Evolutionary conservation across 1,140 invertebrate genomes (phyloP), one percentile per base, ranked within the genome.

Genomic region (Linepithema humile): DNA sequence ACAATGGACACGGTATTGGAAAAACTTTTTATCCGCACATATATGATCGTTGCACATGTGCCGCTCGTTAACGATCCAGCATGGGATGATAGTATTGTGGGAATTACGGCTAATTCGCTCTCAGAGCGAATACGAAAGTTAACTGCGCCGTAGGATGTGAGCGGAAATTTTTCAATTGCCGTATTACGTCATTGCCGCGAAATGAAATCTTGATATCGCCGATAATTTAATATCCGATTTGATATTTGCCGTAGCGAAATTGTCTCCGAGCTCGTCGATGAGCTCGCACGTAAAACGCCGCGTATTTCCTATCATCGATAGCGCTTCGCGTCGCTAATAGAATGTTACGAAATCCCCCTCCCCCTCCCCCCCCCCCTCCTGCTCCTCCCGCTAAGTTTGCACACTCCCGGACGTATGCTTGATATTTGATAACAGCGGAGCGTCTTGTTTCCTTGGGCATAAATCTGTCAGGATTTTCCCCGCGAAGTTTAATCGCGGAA

Each of bases 21-120:
- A 80, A 80, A 80, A 80, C 35, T 80, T 70, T 80, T 43, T 17
- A 55, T 55, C 48, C 6, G 6, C 23, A 60, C 26, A 35, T 48
- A 10, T 15, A 20, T n/a, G 12, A 23, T n/a, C n/a, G n/a, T n/a
- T n/a, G 20, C 23, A 20, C 29, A 20, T 20, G 17, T 7, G 6
- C 38, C 38, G 17, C 9, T 3, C 23, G 35, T 70, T 69, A 70
- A 80, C 50, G 4, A 53, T 70, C 9, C 7, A 29, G 57, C 35
- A 1, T 43, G n/a, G n/a, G n/a, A n/a, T 7, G 48, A 78, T 55
- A 55, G 62, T 57, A 70, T 38, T 69, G 35, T 29, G n/a, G 70
- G 17, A 69, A 80, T 78, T 69, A 70, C 35, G 53, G 48, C 48
- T 70, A 80, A 80, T 80, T 55, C 64, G 20, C 15, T 23, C 40